Percentiles rank a stretch among this genome's conserved stretches.
These are phyloP conservation scores for Ochotona curzoniae DNA, from an alignment of 2,113 vertebrate genomes.

Conservation along the genomic window DNA sequence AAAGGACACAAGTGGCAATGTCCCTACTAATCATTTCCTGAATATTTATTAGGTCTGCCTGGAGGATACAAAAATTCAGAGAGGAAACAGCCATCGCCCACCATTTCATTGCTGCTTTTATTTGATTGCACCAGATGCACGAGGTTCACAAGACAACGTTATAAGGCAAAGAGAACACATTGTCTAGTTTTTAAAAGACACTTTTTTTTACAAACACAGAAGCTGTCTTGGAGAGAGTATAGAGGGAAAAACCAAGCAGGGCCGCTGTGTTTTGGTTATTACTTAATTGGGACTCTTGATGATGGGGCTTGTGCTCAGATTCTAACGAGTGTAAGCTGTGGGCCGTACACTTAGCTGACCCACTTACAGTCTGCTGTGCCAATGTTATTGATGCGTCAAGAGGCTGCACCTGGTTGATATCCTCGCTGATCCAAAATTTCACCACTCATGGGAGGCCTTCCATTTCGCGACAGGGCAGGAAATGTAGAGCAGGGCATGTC, in stretches of 20 bases:
- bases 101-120: not conserved
- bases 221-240: not conserved
- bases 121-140: not conserved
- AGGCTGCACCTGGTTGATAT: not conserved
- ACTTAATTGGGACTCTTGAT: not conserved
- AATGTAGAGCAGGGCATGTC: not conserved
- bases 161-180: not conserved
- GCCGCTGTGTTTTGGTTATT: conserved; percentile 16
- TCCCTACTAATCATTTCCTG: not conserved
- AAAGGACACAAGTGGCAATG: not conserved
- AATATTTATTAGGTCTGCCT: conserved; percentile 52
- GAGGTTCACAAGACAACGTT: not conserved
- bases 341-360: not conserved
- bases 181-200: not conserved
- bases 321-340: not conserved
- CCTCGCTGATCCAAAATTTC: not conserved
- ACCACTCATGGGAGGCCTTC: not conserved
- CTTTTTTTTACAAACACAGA: not conserved
- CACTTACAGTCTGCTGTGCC: not conserved
- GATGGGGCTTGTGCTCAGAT: not conserved
- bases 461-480: not conserved
- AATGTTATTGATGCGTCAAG: not conserved
- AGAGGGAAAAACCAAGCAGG: not conserved
- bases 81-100: not conserved
- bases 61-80: not conserved